Evolutionary conservation across 2,888 invertebrate species (phyloP).

Genomic region (Dolomedes plantarius): DNA sequence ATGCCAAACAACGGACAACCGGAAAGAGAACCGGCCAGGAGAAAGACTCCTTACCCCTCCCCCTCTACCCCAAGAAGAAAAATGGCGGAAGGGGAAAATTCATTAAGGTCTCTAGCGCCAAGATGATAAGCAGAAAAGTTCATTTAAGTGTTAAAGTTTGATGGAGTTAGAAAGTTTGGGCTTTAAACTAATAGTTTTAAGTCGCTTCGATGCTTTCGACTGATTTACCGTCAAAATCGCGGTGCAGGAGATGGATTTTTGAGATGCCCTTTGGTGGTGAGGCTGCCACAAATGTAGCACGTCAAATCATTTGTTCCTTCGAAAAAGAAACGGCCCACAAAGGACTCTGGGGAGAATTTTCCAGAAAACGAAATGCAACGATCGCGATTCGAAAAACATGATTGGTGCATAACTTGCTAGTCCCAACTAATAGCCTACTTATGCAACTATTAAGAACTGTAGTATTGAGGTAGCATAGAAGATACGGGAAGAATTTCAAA

Average conservation of each 20-base stretch:
- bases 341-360: constrained; percentile 14
- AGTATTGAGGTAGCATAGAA: no score
- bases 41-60: constrained; percentile 27
- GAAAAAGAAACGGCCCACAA: not conserved
- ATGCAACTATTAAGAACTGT: no score
- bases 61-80: constrained; percentile 54
- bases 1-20: constrained; percentile 62
- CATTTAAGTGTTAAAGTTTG: constrained; percentile 72
- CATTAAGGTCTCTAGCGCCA: constrained; percentile 71
- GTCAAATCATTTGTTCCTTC: constrained; percentile 8
- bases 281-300: not conserved
- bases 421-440: no score
- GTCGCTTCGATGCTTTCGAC: constrained; percentile 68
- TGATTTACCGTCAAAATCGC: constrained; percentile 58
- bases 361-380: not conserved
- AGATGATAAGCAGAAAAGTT: constrained; percentile 71
- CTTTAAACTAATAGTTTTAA: constrained; percentile 71
- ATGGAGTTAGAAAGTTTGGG: constrained; percentile 70
- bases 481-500: no score
- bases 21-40: constrained; percentile 51
- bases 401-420: no score
- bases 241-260: constrained; percentile 57
- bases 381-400: not conserved
- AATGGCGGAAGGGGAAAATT: constrained; percentile 68
- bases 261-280: constrained; percentile 43